Evolutionary conservation across 2,888 invertebrate species (phyloP).

Genomic region (Rhagonycha lutea): DNA sequence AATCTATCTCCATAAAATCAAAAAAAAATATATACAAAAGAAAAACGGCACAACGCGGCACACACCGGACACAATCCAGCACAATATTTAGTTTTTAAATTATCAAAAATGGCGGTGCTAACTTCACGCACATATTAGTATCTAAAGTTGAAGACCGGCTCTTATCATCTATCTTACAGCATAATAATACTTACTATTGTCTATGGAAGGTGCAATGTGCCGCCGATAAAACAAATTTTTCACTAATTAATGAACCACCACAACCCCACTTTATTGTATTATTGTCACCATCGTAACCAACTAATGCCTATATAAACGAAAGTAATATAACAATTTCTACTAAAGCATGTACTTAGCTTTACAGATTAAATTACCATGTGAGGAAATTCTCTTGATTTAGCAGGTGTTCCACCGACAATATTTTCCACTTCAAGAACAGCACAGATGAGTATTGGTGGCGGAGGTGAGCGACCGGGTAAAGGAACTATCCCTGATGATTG

Average conservation of each 20-base stretch:
- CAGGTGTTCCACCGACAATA: neutral
- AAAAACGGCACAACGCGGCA: no score
- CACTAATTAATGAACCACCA: constrained; percentile 42
- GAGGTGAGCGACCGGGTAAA: neutral
- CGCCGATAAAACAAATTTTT: constrained; percentile 65
- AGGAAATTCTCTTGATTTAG: constrained; percentile 11
- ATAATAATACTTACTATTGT: constrained; percentile 26
- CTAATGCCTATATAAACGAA: constrained; percentile 28
- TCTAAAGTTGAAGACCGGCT: no score
- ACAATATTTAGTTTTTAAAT: no score
- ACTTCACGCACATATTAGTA: no score
- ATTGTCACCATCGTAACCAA: constrained; percentile 34
- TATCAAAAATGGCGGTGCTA: no score
- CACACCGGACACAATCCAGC: no score
- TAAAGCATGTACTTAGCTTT: no score
- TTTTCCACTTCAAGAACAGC: neutral
- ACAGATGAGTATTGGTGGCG: neutral
- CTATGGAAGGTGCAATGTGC: constrained; percentile 60
- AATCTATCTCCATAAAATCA: no score
- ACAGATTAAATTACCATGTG: constrained; percentile 17
- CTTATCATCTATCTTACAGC: no score
- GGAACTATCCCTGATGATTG: neutral
- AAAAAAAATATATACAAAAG: no score
- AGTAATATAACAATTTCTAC: no score
- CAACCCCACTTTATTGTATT: constrained; percentile 57